These are phyloP conservation scores for Platypus cylindrus DNA, from an alignment of 2,888 invertebrate species.

Conservation along the genomic window DNA sequence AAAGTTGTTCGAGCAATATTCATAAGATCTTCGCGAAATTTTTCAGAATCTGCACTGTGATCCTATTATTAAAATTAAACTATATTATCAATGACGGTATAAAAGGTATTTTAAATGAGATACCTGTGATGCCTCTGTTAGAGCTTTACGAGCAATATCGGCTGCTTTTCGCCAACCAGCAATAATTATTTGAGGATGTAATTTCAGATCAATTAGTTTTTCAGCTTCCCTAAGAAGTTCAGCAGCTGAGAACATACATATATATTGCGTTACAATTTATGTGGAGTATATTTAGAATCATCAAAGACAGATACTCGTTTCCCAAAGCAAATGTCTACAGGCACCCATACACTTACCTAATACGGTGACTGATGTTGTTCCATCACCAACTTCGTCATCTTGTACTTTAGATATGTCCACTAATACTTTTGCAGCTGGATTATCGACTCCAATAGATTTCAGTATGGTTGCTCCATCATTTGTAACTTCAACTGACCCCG, in stretches of 20 bases:
- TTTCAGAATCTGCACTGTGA: conserved; percentile 64
- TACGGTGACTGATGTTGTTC: conserved; percentile 98
- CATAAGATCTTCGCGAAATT: conserved; percentile 76
- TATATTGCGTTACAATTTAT: background rate
- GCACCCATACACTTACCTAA: conserved; percentile 42
- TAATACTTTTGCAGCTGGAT: conserved; percentile 96
- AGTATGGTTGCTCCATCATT: conserved; percentile 99
- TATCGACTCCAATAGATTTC: conserved; percentile 91
- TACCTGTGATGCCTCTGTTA: conserved; percentile 44
- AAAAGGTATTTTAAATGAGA: conserved; percentile 4
- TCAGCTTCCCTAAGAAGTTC: conserved; percentile 94
- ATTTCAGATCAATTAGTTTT: conserved; percentile 79
- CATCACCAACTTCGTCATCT: conserved; percentile 99
- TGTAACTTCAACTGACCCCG: conserved; percentile 85
- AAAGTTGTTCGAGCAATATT: conserved; percentile 97
- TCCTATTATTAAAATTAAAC: conserved; percentile 39
- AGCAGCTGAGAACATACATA: conserved; percentile 46
- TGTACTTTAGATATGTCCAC: conserved; percentile 99
- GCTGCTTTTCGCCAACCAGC: conserved; percentile 88
- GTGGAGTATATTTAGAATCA: too few relatives aligned
- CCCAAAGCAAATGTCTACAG: background rate
- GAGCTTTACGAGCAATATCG: conserved; percentile 69
- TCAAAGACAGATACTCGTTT: background rate
- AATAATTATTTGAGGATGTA: conserved; percentile 97
- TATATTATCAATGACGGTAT: background rate